Percentiles rank a stretch among this genome's conserved stretches.
Conservation (phyloP, 2,888 invertebrate genomes). For the Villa cingulata region DNA sequence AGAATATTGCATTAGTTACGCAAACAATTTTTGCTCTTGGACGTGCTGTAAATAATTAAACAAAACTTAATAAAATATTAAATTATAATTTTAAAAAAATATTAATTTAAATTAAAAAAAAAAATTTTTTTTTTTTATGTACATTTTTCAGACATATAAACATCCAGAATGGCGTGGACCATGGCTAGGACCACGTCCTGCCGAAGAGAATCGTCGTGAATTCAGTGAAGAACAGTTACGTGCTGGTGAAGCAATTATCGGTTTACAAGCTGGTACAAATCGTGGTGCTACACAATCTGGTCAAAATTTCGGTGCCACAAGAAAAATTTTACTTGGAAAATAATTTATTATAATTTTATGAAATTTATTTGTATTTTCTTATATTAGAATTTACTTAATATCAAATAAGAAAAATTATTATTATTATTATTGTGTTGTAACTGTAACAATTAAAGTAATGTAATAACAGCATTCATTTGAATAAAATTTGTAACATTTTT, state of each 20-base stretch:
- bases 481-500: too few relatives aligned
- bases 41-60: slow-evolving; percentile 53
- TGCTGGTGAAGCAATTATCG: slow-evolving; percentile 72
- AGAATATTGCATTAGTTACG: slow-evolving; percentile 79
- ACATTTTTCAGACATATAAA: slow-evolving; percentile 47
- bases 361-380: too few relatives aligned
- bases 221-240: slow-evolving; percentile 70
- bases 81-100: slow-evolving; percentile 1
- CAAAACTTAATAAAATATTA: too few relatives aligned
- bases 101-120: slow-evolving; percentile 1
- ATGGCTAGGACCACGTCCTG: slow-evolving; percentile 67
- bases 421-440: too few relatives aligned
- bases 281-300: slow-evolving; percentile 75
- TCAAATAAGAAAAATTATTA: too few relatives aligned
- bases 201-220: slow-evolving; percentile 69
- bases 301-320: slow-evolving; percentile 71
- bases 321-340: slow-evolving; percentile 69
- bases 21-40: slow-evolving; percentile 79
- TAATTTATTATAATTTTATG: slow-evolving; percentile 25
- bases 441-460: too few relatives aligned
- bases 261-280: slow-evolving; percentile 78
- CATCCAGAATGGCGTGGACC: slow-evolving; percentile 78
- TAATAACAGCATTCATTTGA: too few relatives aligned
- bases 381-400: too few relatives aligned
- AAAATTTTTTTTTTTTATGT: background rate